phyloP scores from a whole-genome alignment of 2,888 invertebrate genomes.

The Drosophila rubida region DNA sequence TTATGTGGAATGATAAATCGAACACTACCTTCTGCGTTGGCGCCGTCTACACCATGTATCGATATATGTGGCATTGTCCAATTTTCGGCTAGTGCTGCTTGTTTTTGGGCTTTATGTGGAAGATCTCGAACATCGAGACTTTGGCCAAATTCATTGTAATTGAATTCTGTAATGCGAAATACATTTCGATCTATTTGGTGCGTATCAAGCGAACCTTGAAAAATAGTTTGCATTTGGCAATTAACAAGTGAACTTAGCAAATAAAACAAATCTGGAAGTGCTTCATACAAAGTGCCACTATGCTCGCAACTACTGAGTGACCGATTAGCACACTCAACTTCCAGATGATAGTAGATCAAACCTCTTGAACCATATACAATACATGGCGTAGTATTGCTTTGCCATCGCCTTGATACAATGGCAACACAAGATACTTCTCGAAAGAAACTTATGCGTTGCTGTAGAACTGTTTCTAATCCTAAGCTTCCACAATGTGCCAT shows the following conservation, averaged over 20 bases:
- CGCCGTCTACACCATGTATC: conserved; percentile 56
- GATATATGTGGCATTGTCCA: conserved; percentile 52
- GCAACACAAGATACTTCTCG: conserved; percentile 51
- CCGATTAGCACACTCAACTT: conserved; percentile 48
- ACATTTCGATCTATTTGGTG: conserved; percentile 32
- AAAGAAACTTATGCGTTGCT: conserved; percentile 56
- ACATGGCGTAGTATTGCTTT: conserved; percentile 33
- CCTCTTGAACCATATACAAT: conserved; percentile 52
- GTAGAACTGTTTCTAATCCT: conserved; percentile 45
- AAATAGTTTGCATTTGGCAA: conserved; percentile 34
- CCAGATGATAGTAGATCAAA: conserved; percentile 52
- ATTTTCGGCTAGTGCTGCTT: conserved; percentile 30
- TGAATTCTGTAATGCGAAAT: conserved; percentile 33
- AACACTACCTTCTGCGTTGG: conserved; percentile 18
- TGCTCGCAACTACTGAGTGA: conserved; percentile 50
- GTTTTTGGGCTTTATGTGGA: conserved; percentile 32
- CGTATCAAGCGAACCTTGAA: conserved; percentile 10
- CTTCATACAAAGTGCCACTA: conserved; percentile 51
- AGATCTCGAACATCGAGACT: conserved; percentile 30
- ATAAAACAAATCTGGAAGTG: conserved; percentile 52
- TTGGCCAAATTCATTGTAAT: conserved; percentile 39
- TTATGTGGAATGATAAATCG: conserved; percentile 53
- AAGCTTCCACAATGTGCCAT: conserved; percentile 54
- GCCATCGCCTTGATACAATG: conserved; percentile 53
- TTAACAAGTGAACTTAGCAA: conserved; percentile 41